Percentiles rank a stretch among this genome's conserved stretches.
phyloP scores from a whole-genome alignment of 2,888 invertebrate genomes.

The Heliconius cydno region DNA sequence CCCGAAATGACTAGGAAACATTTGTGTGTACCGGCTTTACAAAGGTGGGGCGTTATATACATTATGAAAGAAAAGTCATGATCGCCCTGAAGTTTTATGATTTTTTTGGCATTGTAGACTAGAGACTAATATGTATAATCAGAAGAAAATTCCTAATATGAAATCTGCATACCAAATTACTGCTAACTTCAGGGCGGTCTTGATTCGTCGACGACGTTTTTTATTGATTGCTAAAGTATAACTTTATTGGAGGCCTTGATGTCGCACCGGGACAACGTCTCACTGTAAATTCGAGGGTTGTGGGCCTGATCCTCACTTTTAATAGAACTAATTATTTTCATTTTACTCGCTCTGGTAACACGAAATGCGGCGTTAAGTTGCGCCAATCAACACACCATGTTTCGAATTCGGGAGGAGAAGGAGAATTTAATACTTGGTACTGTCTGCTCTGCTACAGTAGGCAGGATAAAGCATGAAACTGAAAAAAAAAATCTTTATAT shows the following conservation, averaged over 20 bases:
- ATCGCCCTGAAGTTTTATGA: not conserved
- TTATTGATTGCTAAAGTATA: not conserved
- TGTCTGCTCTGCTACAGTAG: too few relatives aligned
- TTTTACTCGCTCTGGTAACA: too few relatives aligned
- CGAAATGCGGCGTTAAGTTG: not conserved
- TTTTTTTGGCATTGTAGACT: too few relatives aligned
- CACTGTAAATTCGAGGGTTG: not conserved
- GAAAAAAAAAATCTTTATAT: too few relatives aligned
- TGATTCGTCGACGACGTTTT: not conserved
- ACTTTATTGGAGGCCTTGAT: too few relatives aligned
- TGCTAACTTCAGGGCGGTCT: not conserved
- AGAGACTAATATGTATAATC: not conserved
- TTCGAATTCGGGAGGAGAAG: too few relatives aligned
- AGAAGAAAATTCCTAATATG: not conserved
- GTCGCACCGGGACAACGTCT: too few relatives aligned
- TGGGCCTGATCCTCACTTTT: not conserved
- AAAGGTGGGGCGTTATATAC: constrained; percentile 60
- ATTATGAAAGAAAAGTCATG: not conserved
- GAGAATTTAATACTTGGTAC: too few relatives aligned
- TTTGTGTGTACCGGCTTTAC: constrained; percentile 87
- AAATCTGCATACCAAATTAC: not conserved
- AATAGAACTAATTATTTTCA: not conserved
- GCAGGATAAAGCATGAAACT: too few relatives aligned
- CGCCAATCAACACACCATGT: not conserved
- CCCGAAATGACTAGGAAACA: constrained; percentile 90